Evolutionary conservation across 2,888 invertebrate genomes (phyloP), one percentile per base, ranked within the genome.

Genomic region (Cryptophagus acutangulus): DNA sequence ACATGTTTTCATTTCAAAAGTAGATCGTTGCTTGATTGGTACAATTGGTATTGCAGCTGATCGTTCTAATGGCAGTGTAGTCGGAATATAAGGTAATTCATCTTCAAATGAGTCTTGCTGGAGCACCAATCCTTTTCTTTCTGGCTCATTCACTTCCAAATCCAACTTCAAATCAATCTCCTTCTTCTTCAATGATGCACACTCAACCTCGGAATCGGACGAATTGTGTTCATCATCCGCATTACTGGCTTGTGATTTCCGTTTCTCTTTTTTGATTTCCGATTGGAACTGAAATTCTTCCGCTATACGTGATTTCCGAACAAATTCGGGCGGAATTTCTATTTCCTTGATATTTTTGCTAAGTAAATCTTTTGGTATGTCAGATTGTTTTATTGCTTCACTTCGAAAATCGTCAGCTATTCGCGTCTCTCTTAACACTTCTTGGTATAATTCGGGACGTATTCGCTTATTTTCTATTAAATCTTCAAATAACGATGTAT

Each of bases 61-160:
- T 48, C 90, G 79, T 71, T 91, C 91, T 64, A 81, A 76, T 13
- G 91, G 91, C 61, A 91, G 71, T 38, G 90, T 91, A n/a, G 91
- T 90, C 40, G 91, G 90, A 59, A 91, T 81, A 65, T 88, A 90
- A 1, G 91, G 91, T 60, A 91, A 73, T 69, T 88, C 87, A 39
- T 79, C 79, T 59, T 89, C 89, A 61, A 87, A 85, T 25, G 89
- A 89, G 62, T 89, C 88, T 63, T 87, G 82, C 55, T 79, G 81
- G 41, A 82, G 74, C 31, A 90, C 87, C 29, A 91, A 74, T 1
- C 82, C 80, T 49, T 83, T 82, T 48, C 84, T 77, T 66, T 90
- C 90, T 33, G 81, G 71, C 54, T 82, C 82, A 51, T 77, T 75
- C 6, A 74, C 77, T 34, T 62, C 60, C 38, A 78, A 74, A 14